Evolutionary conservation across 2,888 invertebrate genomes (phyloP).

Genomic region (Eristalinus aeneus): DNA sequence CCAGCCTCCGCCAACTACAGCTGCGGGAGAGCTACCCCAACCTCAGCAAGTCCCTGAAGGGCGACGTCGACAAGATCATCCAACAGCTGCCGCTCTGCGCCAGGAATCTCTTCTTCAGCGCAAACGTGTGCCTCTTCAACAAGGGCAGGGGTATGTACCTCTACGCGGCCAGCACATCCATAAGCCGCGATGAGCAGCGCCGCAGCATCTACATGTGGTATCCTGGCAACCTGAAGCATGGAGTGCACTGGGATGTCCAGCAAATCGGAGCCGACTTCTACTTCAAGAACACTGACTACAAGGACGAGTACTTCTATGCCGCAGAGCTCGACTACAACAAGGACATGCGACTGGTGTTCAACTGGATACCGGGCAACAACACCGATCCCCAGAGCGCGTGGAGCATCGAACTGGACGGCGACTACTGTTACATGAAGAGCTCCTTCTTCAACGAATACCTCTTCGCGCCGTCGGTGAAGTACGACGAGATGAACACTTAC

Average conservation of each 20-base stretch:
- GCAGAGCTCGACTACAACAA: conserved; percentile 6
- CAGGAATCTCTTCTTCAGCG: conserved; percentile 27
- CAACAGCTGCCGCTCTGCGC: conserved; percentile 43
- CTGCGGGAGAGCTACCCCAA: background rate
- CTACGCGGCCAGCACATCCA: conserved; percentile 19
- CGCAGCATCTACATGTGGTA: conserved; percentile 21
- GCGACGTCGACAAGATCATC: conserved; percentile 14
- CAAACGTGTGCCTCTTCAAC: conserved; percentile 38
- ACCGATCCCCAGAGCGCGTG: conserved; percentile 18
- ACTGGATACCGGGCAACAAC: conserved; percentile 36
- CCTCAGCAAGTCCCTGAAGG: background rate
- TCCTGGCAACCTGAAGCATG: background rate
- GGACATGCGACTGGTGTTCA: conserved; percentile 31
- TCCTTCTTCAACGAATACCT: background rate
- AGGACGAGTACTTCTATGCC: conserved; percentile 44
- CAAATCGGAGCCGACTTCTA: conserved; percentile 20
- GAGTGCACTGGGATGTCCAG: conserved; percentile 16
- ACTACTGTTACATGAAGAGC: conserved; percentile 3
- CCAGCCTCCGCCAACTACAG: conserved; percentile 19
- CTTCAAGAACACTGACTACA: conserved; percentile 26
- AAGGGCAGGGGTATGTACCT: conserved; percentile 25
- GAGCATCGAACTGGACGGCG: conserved; percentile 18
- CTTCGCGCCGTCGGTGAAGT: background rate
- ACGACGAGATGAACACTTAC: background rate
- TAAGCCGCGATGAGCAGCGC: conserved; percentile 8